These are phyloP conservation scores for Dasypolia templi DNA, from an alignment of 2,888 invertebrate species.

Conservation along the genomic window DNA sequence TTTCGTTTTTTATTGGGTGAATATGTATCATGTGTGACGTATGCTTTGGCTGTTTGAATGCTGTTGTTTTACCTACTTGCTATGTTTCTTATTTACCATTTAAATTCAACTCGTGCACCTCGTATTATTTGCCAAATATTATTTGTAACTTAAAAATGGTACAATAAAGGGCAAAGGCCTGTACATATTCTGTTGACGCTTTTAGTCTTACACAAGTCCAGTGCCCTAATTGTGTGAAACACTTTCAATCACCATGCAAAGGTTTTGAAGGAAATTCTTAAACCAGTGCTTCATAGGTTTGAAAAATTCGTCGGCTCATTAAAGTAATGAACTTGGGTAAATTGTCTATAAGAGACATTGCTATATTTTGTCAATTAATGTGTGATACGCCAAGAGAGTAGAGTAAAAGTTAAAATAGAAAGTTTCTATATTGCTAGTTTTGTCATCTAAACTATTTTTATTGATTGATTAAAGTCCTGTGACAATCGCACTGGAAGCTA, in stretches of 20 bases:
- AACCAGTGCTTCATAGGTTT: background rate
- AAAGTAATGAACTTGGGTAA: background rate
- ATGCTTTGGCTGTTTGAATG: conserved; percentile 17
- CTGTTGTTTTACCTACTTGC: background rate
- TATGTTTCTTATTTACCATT: background rate
- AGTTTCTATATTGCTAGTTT: background rate
- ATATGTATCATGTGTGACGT: conserved; percentile 43
- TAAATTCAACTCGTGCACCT: background rate
- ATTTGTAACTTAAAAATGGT: background rate
- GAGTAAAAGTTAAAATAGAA: background rate
- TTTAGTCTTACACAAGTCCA: background rate
- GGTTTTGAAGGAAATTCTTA: background rate
- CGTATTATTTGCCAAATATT: background rate
- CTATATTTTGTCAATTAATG: too few species aligned
- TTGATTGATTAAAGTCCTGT: background rate
- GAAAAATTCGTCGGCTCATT: background rate
- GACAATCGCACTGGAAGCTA: background rate
- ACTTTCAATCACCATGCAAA: background rate
- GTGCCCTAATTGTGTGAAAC: background rate
- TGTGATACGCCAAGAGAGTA: background rate
- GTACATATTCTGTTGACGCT: background rate
- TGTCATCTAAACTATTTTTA: background rate
- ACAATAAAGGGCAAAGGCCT: background rate
- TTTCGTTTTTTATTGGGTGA: conserved; percentile 50
- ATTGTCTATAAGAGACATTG: too few species aligned